Conservation (phyloP, 2,888 invertebrate species). For the Didymodactylos carnosus region DNA sequence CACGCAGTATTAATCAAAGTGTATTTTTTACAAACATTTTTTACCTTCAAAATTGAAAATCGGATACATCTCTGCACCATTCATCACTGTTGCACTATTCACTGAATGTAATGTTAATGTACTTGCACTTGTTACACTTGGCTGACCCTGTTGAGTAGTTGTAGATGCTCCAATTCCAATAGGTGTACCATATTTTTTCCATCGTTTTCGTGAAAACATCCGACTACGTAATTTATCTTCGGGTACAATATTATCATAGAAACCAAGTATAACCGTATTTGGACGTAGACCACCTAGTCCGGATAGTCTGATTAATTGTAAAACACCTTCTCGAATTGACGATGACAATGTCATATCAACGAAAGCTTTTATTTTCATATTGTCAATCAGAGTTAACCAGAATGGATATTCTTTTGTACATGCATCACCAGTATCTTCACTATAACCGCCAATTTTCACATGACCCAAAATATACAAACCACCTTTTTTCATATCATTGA, state of each 20-base stretch:
- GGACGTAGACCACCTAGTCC: conserved; percentile 99
- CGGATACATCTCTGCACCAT: not conserved
- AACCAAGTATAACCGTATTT: conserved; percentile 76
- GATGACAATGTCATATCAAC: conserved; percentile 72
- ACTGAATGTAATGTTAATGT: not conserved
- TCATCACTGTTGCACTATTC: not conserved
- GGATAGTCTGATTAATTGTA: conserved; percentile 67
- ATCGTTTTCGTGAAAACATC: not conserved
- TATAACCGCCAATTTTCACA: conserved; percentile 44
- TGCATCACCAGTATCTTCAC: conserved; percentile 45
- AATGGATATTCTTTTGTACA: conserved; percentile 56
- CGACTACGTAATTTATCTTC: conserved; percentile 41
- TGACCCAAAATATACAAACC: conserved; percentile 70
- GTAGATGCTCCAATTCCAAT: not conserved
- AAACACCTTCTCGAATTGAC: conserved; percentile 66
- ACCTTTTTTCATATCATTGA: conserved; percentile 82
- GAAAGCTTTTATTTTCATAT: conserved; percentile 80
- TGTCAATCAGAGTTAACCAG: conserved; percentile 83
- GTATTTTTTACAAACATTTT: not conserved
- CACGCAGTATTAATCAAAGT: not conserved
- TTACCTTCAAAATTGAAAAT: conserved; percentile 6
- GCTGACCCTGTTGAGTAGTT: not conserved
- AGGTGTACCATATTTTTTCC: not conserved
- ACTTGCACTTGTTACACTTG: not conserved
- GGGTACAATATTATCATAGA: conserved; percentile 55